Evolutionary conservation across 2,113 vertebrate genomes (phyloP), one percentile per base, ranked within the genome.

Genomic region (Daphoenositta chrysoptera): DNA sequence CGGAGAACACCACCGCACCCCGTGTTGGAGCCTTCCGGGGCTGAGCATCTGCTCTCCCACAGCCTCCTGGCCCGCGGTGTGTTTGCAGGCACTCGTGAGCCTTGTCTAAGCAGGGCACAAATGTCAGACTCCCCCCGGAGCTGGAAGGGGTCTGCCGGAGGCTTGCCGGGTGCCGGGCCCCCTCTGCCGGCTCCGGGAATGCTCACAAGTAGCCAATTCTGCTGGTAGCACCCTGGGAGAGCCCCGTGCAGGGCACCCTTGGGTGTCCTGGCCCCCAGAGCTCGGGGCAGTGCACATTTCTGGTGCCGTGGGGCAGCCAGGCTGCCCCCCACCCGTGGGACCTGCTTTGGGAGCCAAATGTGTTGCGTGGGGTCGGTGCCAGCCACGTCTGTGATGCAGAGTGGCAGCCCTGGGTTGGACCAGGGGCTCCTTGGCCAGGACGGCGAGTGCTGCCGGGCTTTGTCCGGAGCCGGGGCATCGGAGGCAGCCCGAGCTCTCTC

Each of bases 141-240:
- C 9, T 8, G 44, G n/a, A 58, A 51, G 73, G 82, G 65, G 54
- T 66, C 60, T 87, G n/a, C 64, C 2, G 33, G 31, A 42, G 75
- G 30, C 84, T 76, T 40, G 44, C 65, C 3, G 58, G 68, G 63
- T 28, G 40, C 87, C 44, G 75, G 83, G 89, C 87, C 93, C 97
- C 96, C 97, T 96, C 98, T 97, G 82, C 96, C 82, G 97, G 95
- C 90, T 58, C 8, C 4, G 27, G 37, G 30, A 75, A 73, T 57
- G 80, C 44, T 79, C 75, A 75, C 64, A 78, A n/a, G 68, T 27
- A 3, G 10, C 15, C 60, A 26, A 7, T 27, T 6, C 20, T 18
- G 69, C 45, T 44, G 56, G 2, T 12, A 73, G 28, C 40, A 5
- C 80, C 8, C 33, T 23, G 64, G 5, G n/a, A 27, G 53, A 71